Conservation (phyloP, 2,888 invertebrate genomes). For the Hydrotaea cyrtoneurina region DNA sequence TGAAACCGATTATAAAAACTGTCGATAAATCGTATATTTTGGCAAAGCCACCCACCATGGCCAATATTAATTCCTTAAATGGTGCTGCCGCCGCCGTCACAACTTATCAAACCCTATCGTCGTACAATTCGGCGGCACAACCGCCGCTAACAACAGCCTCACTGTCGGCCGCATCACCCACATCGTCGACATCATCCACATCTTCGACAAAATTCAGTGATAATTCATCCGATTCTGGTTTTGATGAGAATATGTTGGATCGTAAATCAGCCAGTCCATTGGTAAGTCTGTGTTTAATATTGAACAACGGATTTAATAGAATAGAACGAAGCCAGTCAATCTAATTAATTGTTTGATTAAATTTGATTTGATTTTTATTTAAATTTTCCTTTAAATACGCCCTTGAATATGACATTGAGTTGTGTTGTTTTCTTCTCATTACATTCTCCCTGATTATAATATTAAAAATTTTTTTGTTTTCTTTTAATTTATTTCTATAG, state of each 20-base stretch:
- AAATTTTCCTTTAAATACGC: too few relatives aligned
- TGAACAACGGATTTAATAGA: too few relatives aligned
- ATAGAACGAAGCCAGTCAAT: too few relatives aligned
- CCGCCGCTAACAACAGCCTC: constrained; percentile 48
- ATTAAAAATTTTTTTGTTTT: neutral
- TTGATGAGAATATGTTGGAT: constrained; percentile 83
- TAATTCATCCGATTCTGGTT: constrained; percentile 88
- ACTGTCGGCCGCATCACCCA: constrained; percentile 73
- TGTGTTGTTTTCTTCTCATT: too few relatives aligned
- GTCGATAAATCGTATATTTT: constrained; percentile 69
- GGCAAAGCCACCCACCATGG: constrained; percentile 61
- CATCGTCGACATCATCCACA: constrained; percentile 75
- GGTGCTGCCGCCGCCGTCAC: constrained; percentile 29
- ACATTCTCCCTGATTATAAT: too few relatives aligned
- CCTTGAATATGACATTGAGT: too few relatives aligned
- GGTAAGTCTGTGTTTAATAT: constrained; percentile 74
- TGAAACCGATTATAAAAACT: constrained; percentile 70
- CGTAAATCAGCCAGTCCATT: constrained; percentile 78
- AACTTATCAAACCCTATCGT: constrained; percentile 47
- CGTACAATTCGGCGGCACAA: constrained; percentile 58
- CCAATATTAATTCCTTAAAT: constrained; percentile 53
- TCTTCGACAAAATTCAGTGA: constrained; percentile 82
- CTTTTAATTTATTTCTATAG: constrained; percentile 66
- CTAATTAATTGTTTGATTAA: too few relatives aligned
- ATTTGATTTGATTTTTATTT: too few relatives aligned